A percentile compares a stretch with the other conserved stretches of the same genome.
These are phyloP conservation scores for Platysteira castanea DNA, from an alignment of 2,113 vertebrate genomes.

Conservation along the genomic window DNA sequence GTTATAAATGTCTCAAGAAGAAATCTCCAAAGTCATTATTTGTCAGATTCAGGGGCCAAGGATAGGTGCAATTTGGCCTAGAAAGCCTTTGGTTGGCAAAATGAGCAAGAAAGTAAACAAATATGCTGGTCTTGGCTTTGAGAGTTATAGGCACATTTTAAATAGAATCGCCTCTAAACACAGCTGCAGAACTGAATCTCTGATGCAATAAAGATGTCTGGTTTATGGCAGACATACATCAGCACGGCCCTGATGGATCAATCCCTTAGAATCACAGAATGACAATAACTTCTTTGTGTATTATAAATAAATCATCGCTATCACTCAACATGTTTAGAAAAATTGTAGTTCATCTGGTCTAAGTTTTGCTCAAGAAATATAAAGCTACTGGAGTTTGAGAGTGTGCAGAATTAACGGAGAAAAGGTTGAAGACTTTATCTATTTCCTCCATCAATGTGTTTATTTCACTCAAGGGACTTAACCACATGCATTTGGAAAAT, in stretches of 20 bases:
- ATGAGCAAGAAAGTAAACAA: slow-evolving; percentile 23
- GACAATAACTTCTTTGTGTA: slow-evolving; percentile 48
- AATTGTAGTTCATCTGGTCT: slow-evolving; percentile 13
- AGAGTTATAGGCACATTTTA: slow-evolving; percentile 36
- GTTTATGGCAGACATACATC: slow-evolving; percentile 56
- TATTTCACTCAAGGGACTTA: slow-evolving; percentile 23
- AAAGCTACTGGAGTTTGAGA: background rate
- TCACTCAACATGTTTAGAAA: slow-evolving; percentile 30
- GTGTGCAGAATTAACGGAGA: background rate
- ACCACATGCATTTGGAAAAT: slow-evolving; percentile 19
- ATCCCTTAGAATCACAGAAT: slow-evolving; percentile 41
- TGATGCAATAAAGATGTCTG: slow-evolving; percentile 56
- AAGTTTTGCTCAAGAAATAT: slow-evolving; percentile 12
- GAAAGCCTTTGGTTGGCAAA: background rate
- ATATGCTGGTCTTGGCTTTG: slow-evolving; percentile 19
- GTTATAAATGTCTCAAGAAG: background rate
- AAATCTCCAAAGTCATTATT: background rate
- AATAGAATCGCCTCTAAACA: slow-evolving; percentile 47
- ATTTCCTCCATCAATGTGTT: background rate
- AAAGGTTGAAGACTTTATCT: slow-evolving; percentile 12
- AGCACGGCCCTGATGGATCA: slow-evolving; percentile 20
- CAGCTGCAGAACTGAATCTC: slow-evolving; percentile 46
- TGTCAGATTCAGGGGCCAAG: background rate
- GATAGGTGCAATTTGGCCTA: background rate
- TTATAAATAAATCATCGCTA: slow-evolving; percentile 17